Evolutionary conservation across 2,113 vertebrate genomes (phyloP).

Genomic region (Aphelocoma coerulescens): DNA sequence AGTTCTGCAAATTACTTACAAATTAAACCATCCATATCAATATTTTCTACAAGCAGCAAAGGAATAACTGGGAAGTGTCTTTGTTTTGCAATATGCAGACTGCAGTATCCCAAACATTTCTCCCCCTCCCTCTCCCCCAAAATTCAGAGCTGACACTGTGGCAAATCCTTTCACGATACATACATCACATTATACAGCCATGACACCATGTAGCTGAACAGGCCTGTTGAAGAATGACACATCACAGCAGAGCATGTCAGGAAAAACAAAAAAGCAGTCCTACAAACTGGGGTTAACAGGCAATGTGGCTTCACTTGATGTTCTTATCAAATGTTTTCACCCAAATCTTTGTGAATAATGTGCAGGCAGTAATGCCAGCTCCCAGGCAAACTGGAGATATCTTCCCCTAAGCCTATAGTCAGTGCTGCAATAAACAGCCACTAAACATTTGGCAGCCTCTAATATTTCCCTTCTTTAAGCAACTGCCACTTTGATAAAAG

Average conservation of each 20-base stretch:
- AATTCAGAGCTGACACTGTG: not conserved
- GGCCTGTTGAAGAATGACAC: not conserved
- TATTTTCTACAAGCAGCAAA: not conserved
- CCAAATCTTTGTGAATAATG: not conserved
- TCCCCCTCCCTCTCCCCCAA: too few species aligned
- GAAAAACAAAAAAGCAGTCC: not conserved
- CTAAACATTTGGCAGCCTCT: conserved; percentile 3
- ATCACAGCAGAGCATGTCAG: not conserved
- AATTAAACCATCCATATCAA: not conserved
- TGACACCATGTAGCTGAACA: not conserved
- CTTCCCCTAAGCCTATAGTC: not conserved
- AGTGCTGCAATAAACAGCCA: conserved; percentile 7
- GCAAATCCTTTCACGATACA: not conserved
- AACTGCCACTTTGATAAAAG: not conserved
- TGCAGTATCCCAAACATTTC: not conserved
- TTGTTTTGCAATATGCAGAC: not conserved
- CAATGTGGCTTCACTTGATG: not conserved
- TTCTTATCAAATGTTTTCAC: conserved; percentile 31
- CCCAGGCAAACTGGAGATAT: not conserved
- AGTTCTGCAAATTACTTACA: not conserved
- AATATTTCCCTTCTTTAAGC: not conserved
- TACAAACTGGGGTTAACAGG: not conserved
- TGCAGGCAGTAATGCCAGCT: not conserved
- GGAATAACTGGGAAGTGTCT: not conserved
- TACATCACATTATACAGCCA: not conserved